Evolutionary conservation across 2,113 vertebrate species (phyloP), one percentile per base, ranked within the genome.

Genomic region (Telmatochromis sp.): DNA sequence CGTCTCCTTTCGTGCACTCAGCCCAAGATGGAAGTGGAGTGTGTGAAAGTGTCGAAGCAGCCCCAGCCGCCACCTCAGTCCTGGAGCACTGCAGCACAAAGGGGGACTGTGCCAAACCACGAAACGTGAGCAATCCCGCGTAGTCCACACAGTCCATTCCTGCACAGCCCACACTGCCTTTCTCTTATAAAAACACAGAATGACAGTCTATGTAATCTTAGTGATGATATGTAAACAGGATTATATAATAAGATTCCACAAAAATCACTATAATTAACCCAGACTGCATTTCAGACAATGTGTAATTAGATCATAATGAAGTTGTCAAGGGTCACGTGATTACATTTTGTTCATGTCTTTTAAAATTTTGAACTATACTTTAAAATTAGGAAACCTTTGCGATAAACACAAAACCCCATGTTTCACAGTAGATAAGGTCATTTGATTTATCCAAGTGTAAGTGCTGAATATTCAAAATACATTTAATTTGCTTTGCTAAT

Each of bases 21-120:
- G 90, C 94, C 95, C 11, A 97, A 97, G 89, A 90, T 91, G 90
- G 95, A 96, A 88, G 88, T 89, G 57, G 96, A 96, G 73, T 91
- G 84, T 78, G 90, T 94, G 1, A 96, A 96, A 57, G 92, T 94
- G 60, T 95, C 95, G 10, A 92, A 85, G 68, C 87, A 91, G 23
- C 90, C 90, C 3, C 91, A 94, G 33, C 87, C 88, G 5, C 37
- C 86, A 7, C 53, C 93, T 4, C 95, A 94, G 81, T 93, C 94
- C 45, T 96, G 96, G 95, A 91, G 84, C 54, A 85, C 91, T n/a
- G 75, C 94, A 6, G 89, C 89, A 84, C 95, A 93, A 89, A 90
- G 90, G 78, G 92, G 94, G 45, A 40, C 92, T 1, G 40, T 94
- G 57, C 89, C 94, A 40, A 95, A 91, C 90, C 86, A 86, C 54